Evolutionary conservation across 2,113 vertebrate species (phyloP).

Genomic region (Ariopsis seemanni): DNA sequence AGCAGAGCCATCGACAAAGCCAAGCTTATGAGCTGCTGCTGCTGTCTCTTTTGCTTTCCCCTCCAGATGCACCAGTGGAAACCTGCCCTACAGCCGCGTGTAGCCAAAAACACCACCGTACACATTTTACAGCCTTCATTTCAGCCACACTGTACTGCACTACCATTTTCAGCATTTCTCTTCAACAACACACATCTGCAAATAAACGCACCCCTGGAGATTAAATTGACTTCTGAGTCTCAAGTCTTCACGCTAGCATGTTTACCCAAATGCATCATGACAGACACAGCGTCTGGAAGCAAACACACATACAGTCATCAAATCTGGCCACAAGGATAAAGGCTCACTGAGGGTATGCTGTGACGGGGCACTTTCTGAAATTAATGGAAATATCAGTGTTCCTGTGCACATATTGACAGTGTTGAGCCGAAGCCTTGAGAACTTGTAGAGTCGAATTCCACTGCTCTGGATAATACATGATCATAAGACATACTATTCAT

Average conservation of each 20-base stretch:
- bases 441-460: not conserved
- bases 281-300: conserved; percentile 15
- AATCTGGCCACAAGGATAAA: not conserved
- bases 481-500: too few relatives aligned
- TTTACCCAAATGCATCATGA: conserved; percentile 7
- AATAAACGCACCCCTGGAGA: not conserved
- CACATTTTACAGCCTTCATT: conserved; percentile 1
- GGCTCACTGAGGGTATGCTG: not conserved
- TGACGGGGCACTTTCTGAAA: not conserved
- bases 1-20: conserved; percentile 16
- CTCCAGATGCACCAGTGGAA: not conserved
- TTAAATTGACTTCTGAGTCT: not conserved
- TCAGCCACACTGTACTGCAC: not conserved
- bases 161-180: not conserved
- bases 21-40: conserved; percentile 22
- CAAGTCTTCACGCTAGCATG: conserved; percentile 8
- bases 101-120: not conserved
- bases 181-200: not conserved
- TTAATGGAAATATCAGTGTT: not conserved
- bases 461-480: not conserved
- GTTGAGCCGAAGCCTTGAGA: not conserved
- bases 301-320: too few relatives aligned
- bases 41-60: not conserved
- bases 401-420: not conserved
- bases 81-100: not conserved